Evolutionary conservation across 2,113 vertebrate genomes (phyloP).

Genomic region (Eretmochelys imbricata): DNA sequence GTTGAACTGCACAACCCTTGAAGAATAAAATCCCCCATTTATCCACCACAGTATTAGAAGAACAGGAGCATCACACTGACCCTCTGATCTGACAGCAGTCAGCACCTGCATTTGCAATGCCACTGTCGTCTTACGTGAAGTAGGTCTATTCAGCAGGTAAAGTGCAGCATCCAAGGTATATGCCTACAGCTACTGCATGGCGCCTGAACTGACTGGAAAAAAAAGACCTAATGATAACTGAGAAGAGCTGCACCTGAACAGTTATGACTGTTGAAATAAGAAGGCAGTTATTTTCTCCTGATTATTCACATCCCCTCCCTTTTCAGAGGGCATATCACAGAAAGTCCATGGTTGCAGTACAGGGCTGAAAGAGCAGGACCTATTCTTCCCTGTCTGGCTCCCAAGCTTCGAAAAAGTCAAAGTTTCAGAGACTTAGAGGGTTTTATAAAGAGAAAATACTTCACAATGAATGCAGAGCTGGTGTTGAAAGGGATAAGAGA

Average conservation of each 20-base stretch:
- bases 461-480: not conserved
- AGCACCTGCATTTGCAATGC: not conserved
- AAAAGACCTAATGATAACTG: conserved; percentile 7
- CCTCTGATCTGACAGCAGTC: not conserved
- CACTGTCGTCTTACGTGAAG: not conserved
- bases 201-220: not conserved
- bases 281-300: conserved; percentile 22
- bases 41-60: not conserved
- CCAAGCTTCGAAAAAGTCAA: not conserved
- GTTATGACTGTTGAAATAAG: not conserved
- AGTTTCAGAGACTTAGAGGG: not conserved
- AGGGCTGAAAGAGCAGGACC: not conserved
- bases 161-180: not conserved
- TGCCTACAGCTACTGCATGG: not conserved
- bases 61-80: not conserved
- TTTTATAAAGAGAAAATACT: not conserved
- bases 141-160: not conserved
- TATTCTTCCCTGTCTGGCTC: not conserved
- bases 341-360: not conserved
- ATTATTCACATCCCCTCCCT: conserved; percentile 17
- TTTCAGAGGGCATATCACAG: not conserved
- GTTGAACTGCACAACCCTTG: not conserved
- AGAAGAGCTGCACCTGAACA: conserved; percentile 1
- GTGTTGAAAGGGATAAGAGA: not conserved
- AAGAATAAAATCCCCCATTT: not conserved